A percentile compares a stretch with the other conserved stretches of the same genome.
phyloP scores from a whole-genome alignment of 2,888 invertebrate genomes.

The Steromphala cineraria region DNA sequence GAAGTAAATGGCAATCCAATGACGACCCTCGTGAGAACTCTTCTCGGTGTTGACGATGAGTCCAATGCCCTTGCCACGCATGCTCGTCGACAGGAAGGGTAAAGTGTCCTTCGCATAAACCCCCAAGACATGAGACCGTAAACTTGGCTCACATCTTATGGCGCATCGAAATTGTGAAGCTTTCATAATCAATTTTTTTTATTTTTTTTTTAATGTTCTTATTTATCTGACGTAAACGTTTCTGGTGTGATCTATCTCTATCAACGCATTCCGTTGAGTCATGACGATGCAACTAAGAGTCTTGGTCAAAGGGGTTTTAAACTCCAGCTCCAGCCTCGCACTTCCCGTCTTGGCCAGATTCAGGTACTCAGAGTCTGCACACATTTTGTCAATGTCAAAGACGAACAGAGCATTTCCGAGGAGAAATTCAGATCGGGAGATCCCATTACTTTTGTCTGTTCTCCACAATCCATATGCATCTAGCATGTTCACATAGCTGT shows the following conservation, averaged over 20 bases:
- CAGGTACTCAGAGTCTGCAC: neutral
- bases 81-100: neutral
- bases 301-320: neutral
- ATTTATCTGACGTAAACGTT: neutral
- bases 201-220: too few relatives aligned
- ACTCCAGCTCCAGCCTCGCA: neutral
- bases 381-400: neutral
- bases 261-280: neutral
- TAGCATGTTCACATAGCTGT: neutral
- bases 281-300: neutral
- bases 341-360: neutral
- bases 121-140: neutral
- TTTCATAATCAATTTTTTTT: neutral
- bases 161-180: neutral
- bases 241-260: neutral
- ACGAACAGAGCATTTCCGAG: neutral
- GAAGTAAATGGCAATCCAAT: constrained; percentile 5
- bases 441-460: neutral
- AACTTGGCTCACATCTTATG: neutral
- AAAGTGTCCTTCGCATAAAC: neutral
- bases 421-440: neutral
- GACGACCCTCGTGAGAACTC: neutral
- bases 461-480: neutral
- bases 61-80: neutral
- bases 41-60: neutral